Conservation (phyloP, 2,888 invertebrate genomes). For the Pachliopta kotzebuea region DNA sequence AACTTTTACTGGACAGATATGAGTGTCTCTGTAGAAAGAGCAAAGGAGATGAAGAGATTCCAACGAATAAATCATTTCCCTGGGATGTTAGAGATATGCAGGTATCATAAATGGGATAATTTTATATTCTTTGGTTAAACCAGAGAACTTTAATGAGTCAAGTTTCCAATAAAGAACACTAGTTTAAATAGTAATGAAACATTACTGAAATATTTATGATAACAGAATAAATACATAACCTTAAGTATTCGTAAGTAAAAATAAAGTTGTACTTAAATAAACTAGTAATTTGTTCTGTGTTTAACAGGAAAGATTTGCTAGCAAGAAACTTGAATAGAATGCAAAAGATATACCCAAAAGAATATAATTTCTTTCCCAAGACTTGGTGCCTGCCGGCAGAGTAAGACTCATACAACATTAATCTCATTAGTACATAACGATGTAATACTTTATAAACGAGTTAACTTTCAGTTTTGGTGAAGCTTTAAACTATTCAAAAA, state of each 20-base stretch:
- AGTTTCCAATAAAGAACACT: no score
- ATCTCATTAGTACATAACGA: neutral
- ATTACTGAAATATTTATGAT: neutral
- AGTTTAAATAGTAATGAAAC: neutral
- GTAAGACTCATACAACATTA: conserved; percentile 74
- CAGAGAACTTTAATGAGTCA: no score
- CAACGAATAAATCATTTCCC: conserved; percentile 97
- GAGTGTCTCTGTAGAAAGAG: conserved; percentile 91
- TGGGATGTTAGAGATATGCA: conserved; percentile 92
- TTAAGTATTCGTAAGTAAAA: no score
- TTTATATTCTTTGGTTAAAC: no score
- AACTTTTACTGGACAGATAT: conserved; percentile 95
- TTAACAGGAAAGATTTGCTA: conserved; percentile 88
- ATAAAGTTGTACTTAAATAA: neutral
- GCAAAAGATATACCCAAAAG: conserved; percentile 92
- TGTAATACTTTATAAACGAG: neutral
- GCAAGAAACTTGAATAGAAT: conserved; percentile 94
- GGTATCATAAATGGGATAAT: conserved; percentile 41
- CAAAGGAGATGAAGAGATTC: conserved; percentile 95
- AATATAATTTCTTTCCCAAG: conserved; percentile 95
- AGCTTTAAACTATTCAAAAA: conserved; percentile 85
- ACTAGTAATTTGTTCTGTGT: neutral
- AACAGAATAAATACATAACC: no score
- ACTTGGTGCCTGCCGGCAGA: conserved; percentile 97
- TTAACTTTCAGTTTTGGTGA: conserved; percentile 82